Evolutionary conservation across 2,113 vertebrate genomes (phyloP).

Genomic region (Parus major): DNA sequence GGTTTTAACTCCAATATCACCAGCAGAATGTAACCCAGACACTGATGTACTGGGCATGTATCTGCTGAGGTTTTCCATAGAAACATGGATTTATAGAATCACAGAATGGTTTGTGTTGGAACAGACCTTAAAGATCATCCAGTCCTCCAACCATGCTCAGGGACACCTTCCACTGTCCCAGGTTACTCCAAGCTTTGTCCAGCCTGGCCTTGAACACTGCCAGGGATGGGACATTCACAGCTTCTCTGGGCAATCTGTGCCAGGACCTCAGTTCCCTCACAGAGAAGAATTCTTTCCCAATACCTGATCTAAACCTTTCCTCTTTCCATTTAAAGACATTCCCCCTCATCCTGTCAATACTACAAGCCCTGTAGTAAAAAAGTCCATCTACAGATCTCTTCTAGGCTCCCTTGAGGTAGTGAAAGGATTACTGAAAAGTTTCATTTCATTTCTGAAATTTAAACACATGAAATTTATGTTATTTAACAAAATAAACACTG

Average conservation of each 20-base stretch:
- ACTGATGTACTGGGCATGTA: neutral
- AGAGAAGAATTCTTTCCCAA: neutral
- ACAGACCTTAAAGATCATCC: neutral
- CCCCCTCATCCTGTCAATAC: accelerated
- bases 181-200: neutral
- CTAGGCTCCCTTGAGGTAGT: neutral
- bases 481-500: neutral
- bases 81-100: neutral
- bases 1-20: neutral
- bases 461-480: neutral
- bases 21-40: neutral
- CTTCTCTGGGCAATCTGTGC: neutral
- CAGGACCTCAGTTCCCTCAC: neutral
- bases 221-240: accelerated
- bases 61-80: neutral
- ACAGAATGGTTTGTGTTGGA: neutral
- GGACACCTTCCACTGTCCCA: neutral
- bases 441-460: neutral
- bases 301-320: neutral
- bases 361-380: neutral
- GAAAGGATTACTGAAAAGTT: neutral
- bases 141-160: accelerated
- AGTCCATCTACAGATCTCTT: neutral
- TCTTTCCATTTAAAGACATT: neutral
- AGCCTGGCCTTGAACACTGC: neutral